phyloP scores from a whole-genome alignment of 2,888 invertebrate species.

The Pseudanteris insignis region DNA sequence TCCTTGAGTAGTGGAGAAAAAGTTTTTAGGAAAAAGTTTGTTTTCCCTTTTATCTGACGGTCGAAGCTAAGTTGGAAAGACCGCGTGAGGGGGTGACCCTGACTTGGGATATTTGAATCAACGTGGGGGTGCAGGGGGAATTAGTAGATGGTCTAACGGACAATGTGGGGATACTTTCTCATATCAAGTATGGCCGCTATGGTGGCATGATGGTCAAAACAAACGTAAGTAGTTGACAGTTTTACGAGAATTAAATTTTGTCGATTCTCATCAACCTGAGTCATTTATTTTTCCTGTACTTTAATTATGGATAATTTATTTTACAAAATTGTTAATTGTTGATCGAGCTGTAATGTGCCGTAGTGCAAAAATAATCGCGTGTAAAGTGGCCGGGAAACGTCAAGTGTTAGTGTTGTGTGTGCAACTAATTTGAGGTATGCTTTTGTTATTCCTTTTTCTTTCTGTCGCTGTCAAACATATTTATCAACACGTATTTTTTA shows the following conservation, averaged over 20 bases:
- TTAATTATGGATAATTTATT: no score
- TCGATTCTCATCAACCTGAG: neutral
- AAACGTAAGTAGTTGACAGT: conserved; percentile 60
- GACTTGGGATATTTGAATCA: conserved; percentile 58
- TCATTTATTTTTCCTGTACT: no score
- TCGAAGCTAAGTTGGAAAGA: conserved; percentile 59
- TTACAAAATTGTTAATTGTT: neutral
- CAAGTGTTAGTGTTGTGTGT: no score
- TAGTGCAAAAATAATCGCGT: neutral
- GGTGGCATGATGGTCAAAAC: conserved; percentile 66
- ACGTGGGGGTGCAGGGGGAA: conserved; percentile 62
- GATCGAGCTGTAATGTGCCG: no score
- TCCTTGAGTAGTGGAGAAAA: conserved; percentile 9
- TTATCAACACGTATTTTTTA: no score
- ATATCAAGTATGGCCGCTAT: conserved; percentile 67
- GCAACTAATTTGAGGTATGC: no score
- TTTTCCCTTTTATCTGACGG: conserved; percentile 32
- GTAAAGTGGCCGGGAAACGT: no score
- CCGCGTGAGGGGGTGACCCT: conserved; percentile 45
- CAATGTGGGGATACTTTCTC: conserved; percentile 67
- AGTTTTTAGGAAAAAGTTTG: conserved; percentile 17
- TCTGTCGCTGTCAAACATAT: no score
- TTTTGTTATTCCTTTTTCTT: no score
- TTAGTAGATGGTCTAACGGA: conserved; percentile 64
- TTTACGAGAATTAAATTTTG: neutral